Conservation (phyloP, 2,797 vertebrate genomes). For the Melanotaenia parkinsoni region DNA sequence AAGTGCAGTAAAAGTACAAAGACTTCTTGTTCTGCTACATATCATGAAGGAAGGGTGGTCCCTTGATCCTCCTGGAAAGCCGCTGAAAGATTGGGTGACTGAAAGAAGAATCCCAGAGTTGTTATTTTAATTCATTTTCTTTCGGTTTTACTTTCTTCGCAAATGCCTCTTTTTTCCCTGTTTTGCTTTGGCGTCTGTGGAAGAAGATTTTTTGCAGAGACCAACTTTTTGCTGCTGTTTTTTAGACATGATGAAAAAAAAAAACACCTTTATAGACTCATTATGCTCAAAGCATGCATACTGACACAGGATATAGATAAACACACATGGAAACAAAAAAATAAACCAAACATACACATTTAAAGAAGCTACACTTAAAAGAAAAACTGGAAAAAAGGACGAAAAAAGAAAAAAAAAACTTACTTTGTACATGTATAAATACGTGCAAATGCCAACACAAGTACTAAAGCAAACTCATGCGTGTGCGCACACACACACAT, state of each 20-base stretch:
- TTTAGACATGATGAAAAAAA: constrained; percentile 81
- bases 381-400: constrained; percentile 48
- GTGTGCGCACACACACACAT: constrained; percentile 47
- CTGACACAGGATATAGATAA: constrained; percentile 78
- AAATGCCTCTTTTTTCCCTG: constrained; percentile 80
- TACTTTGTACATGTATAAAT: constrained; percentile 82
- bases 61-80: constrained; percentile 83
- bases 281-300: constrained; percentile 89
- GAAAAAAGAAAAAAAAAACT: constrained; percentile 45
- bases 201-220: constrained; percentile 86
- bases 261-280: constrained; percentile 85
- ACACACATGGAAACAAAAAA: constrained; percentile 63
- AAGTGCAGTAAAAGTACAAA: constrained; percentile 94
- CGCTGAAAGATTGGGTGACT: constrained; percentile 80
- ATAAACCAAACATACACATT: constrained; percentile 72
- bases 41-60: constrained; percentile 87
- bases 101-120: constrained; percentile 78
- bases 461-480: constrained; percentile 72
- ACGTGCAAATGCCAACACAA: constrained; percentile 83
- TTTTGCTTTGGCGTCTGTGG: constrained; percentile 82
- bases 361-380: constrained; percentile 64
- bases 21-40: constrained; percentile 93
- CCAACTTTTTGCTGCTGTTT: constrained; percentile 89
- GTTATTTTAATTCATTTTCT: constrained; percentile 38
- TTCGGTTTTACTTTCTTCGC: constrained; percentile 70